Conservation (phyloP, 1,140 invertebrate genomes). For the Goniozus legneri region DNA sequence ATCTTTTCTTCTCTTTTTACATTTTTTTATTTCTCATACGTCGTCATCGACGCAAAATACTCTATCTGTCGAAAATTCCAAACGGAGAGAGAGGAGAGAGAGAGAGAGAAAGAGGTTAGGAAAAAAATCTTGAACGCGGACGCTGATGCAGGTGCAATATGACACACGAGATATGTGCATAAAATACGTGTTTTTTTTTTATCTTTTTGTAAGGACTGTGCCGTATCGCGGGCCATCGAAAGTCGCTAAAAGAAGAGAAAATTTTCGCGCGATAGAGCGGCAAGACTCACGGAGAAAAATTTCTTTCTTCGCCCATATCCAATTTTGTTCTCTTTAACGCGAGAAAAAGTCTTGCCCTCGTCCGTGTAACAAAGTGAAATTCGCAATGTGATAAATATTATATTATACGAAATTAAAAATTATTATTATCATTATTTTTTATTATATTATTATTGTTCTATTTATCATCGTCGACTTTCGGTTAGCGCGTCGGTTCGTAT, state of each 20-base stretch:
- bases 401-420: too few relatives aligned
- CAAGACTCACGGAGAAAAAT: not conserved
- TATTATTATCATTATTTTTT: too few relatives aligned
- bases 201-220: too few relatives aligned
- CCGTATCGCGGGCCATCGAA: constrained; percentile 23
- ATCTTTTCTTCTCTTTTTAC: constrained; percentile 1
- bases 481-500: constrained; percentile 19
- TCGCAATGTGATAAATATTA: too few relatives aligned
- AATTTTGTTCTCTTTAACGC: too few relatives aligned
- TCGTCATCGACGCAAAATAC: constrained; percentile 31
- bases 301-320: not conserved
- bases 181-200: too few relatives aligned
- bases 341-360: not conserved
- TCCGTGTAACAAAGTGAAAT: too few relatives aligned
- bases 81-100: too few relatives aligned
- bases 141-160: constrained; percentile 31
- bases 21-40: not conserved
- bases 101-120: too few relatives aligned
- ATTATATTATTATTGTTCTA: too few relatives aligned
- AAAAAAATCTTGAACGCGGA: constrained; percentile 22
- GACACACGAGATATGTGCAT: constrained; percentile 20
- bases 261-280: not conserved
- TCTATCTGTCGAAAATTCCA: too few relatives aligned
- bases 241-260: not conserved
- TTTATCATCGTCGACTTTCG: too few relatives aligned